Evolutionary conservation across 2,113 vertebrate species (phyloP), one percentile per base, ranked within the genome.

Genomic region (Syrmaticus mikado): DNA sequence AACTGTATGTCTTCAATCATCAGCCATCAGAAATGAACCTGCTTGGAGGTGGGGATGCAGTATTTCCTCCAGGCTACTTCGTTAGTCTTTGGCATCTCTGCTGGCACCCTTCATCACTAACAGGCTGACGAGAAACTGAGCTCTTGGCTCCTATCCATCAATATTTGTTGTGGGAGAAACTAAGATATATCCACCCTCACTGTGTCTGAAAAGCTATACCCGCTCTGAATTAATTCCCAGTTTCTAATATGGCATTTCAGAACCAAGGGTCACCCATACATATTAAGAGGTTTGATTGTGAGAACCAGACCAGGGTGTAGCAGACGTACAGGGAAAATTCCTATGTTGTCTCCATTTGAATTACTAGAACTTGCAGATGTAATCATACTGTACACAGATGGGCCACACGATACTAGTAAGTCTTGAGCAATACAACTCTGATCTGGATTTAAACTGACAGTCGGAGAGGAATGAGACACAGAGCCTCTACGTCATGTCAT

Each of bases 391-490:
- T n/a, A 58, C 10, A 60, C 34, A 83, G 34, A 73, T 32, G 46
- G 52, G 25, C 50, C 68, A 46, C 17, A 24, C n/a, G 62, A 85
- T 68, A 10, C 20, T 72, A 61, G 4, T 40, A 74, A 75, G 7
- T 58, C 61, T 67, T 72, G 30, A 74, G 46, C 50, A 89, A 41
- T 32, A 75, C 32, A 87, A 38, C 10, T 50, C 32, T 85, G 53
- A 80, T 81, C 46, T 77, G 76, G 64, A 82, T 87, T 76, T 94
- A 25, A 91, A 83, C 52, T 52, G 34, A 40, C 75, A 92, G 40
- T 38, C 28, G 70, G 41, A 93, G 15, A 91, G 34, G 36, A 85
- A 89, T 60, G 57, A 82, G 75, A 61, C 19, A 70, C 10, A 48
- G 8, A 93, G 43, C 38, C 52, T 65, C 25, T 83, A 38, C 14